These are phyloP conservation scores for Drosophila atroscutellata DNA, from an alignment of 2,888 invertebrate species.

Conservation along the genomic window DNA sequence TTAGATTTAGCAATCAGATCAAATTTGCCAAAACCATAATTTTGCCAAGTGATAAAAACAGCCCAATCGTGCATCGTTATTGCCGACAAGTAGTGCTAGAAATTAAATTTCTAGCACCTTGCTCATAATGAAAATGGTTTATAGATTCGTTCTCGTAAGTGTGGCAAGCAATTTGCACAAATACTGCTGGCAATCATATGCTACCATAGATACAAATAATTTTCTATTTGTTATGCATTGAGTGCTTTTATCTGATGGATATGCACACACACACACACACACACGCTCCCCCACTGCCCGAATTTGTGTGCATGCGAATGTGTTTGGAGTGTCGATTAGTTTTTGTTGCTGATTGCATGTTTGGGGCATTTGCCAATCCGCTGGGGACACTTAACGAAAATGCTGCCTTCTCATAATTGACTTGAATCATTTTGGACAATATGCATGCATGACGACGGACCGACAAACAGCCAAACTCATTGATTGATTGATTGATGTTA, in stretches of 20 bases:
- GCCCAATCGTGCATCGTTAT: not conserved
- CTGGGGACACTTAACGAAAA: conserved; percentile 66
- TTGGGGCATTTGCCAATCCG: conserved; percentile 9
- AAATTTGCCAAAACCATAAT: not conserved
- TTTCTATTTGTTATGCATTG: conserved; percentile 63
- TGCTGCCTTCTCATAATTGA: conserved; percentile 61
- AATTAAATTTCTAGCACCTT: conserved; percentile 9
- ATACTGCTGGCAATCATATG: conserved; percentile 38
- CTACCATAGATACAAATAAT: conserved; percentile 26
- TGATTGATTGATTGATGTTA: conserved; percentile 45
- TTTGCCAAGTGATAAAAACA: not conserved
- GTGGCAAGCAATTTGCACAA: conserved; percentile 55
- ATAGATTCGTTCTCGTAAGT: conserved; percentile 18
- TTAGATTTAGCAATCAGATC: not conserved
- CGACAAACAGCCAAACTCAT: conserved; percentile 29
- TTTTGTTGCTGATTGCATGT: conserved; percentile 57
- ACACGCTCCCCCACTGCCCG: not conserved
- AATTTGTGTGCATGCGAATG: conserved; percentile 5
- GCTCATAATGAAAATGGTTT: conserved; percentile 7
- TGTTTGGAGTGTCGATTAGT: conserved; percentile 27
- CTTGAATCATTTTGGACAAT: conserved; percentile 69
- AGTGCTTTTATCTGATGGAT: conserved; percentile 33
- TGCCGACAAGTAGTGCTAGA: not conserved
- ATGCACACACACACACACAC: conserved; percentile 1
- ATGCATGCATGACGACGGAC: conserved; percentile 35